Evolutionary conservation across 2,113 vertebrate genomes (phyloP).

Genomic region (Oncorhynchus masou): DNA sequence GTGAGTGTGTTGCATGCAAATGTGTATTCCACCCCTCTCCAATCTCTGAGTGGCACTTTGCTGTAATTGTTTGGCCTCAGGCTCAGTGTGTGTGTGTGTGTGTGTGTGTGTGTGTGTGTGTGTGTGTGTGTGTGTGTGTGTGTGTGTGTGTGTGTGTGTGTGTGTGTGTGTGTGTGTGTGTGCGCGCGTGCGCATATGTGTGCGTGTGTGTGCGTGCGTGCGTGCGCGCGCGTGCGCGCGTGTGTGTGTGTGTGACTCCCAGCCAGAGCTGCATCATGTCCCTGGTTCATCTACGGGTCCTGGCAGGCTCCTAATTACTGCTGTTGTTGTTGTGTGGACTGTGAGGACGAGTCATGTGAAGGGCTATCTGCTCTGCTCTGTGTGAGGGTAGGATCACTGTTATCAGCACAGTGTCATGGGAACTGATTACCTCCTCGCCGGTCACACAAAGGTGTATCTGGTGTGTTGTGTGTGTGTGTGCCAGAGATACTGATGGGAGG

Average conservation of each 20-base stretch:
- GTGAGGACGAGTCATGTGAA: slow-evolving; percentile 66
- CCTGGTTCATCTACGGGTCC: slow-evolving; percentile 62
- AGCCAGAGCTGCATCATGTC: slow-evolving; percentile 64
- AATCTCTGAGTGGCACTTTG: slow-evolving; percentile 32
- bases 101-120: slow-evolving; percentile 17
- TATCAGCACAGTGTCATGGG: slow-evolving; percentile 62
- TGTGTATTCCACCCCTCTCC: slow-evolving; percentile 28
- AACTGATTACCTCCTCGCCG: slow-evolving; percentile 57
- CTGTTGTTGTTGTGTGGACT: slow-evolving; percentile 44
- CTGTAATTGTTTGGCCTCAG: slow-evolving; percentile 45
- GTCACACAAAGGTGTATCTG: slow-evolving; percentile 53
- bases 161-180: slow-evolving; percentile 7
- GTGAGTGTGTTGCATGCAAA: background rate
- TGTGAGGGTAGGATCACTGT: slow-evolving; percentile 58
- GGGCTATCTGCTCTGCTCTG: slow-evolving; percentile 56
- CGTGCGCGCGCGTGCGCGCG: background rate
- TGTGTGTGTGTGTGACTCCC: slow-evolving; percentile 29
- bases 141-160: slow-evolving; percentile 4
- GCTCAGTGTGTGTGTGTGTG: slow-evolving; percentile 23
- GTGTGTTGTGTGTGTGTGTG: slow-evolving; percentile 23
- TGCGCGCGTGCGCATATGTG: slow-evolving; percentile 18
- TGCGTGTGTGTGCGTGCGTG: slow-evolving; percentile 8
- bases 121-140: slow-evolving; percentile 12
- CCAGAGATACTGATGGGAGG: slow-evolving; percentile 53
- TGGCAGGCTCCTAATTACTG: slow-evolving; percentile 67